Conservation (phyloP, 1,140 invertebrate species). For the Saccostrea cuccullata region DNA sequence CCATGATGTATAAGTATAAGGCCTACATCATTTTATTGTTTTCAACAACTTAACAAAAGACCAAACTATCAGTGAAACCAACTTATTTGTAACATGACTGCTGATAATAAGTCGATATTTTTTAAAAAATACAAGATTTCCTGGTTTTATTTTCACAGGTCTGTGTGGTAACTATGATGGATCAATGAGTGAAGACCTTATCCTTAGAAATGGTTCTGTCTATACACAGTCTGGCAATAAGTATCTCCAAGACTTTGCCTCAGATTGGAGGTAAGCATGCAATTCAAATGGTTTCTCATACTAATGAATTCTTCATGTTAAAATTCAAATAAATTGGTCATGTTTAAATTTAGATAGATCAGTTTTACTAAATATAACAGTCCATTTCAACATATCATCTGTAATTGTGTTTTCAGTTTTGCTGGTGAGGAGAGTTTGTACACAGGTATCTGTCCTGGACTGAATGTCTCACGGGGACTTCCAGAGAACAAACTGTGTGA, state of each 20-base stretch:
- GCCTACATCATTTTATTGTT: too few species aligned
- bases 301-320: too few species aligned
- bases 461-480: not conserved
- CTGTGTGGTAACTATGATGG: conserved; percentile 65
- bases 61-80: too few species aligned
- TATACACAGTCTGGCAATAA: not conserved
- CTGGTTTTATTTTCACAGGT: conserved; percentile 51
- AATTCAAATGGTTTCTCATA: not conserved
- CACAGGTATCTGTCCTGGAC: not conserved
- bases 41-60: too few species aligned
- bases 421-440: conserved; percentile 19
- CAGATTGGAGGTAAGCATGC: conserved; percentile 59
- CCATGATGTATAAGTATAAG: too few species aligned
- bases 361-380: too few species aligned
- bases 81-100: too few species aligned
- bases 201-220: conserved; percentile 17
- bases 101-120: too few species aligned
- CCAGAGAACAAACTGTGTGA: conserved; percentile 45
- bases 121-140: not conserved
- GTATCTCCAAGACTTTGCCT: conserved; percentile 49
- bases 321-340: too few species aligned
- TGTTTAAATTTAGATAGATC: too few species aligned
- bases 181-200: conserved; percentile 54
- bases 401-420: conserved; percentile 1
- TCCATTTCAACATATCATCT: too few species aligned